Evolutionary conservation across 2,113 vertebrate genomes (phyloP).

Genomic region (Callopanchax toddi): DNA sequence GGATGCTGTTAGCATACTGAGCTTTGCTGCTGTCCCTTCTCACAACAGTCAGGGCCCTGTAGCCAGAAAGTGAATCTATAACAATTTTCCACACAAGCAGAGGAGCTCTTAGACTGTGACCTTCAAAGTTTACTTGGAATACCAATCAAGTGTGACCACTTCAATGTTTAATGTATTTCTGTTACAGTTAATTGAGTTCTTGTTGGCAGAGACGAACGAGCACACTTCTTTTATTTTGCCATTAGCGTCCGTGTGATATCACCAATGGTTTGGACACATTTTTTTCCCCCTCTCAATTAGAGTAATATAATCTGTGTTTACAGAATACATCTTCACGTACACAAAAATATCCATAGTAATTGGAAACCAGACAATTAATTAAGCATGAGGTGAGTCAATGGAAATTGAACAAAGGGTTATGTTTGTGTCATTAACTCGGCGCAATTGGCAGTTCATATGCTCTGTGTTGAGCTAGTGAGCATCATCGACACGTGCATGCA

Average conservation of each 20-base stretch:
- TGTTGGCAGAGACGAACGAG: slow-evolving; percentile 52
- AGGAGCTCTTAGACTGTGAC: slow-evolving; percentile 49
- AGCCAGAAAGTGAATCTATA: slow-evolving; percentile 50
- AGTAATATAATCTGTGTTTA: slow-evolving; percentile 67
- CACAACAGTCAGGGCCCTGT: slow-evolving; percentile 40
- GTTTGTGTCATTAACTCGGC: slow-evolving; percentile 72
- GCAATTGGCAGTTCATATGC: slow-evolving; percentile 73
- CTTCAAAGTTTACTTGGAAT: slow-evolving; percentile 61
- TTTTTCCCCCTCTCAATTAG: slow-evolving; percentile 60
- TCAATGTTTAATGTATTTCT: slow-evolving; percentile 27
- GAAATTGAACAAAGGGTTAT: slow-evolving; percentile 71
- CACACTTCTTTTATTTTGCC: slow-evolving; percentile 47
- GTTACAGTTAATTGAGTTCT: slow-evolving; percentile 58
- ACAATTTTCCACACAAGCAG: slow-evolving; percentile 43
- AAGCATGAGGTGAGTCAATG: slow-evolving; percentile 60
- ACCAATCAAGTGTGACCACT: slow-evolving; percentile 43
- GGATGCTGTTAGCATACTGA: slow-evolving; percentile 68
- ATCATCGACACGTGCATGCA: slow-evolving; percentile 58
- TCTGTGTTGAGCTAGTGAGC: slow-evolving; percentile 60
- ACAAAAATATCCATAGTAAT: slow-evolving; percentile 65
- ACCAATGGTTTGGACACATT: slow-evolving; percentile 56
- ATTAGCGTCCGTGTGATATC: slow-evolving; percentile 57
- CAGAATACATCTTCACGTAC: slow-evolving; percentile 49
- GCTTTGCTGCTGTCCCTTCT: slow-evolving; percentile 32
- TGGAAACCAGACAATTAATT: slow-evolving; percentile 69